These are phyloP conservation scores for Epinephelus lanceolatus DNA, from an alignment of 2,113 vertebrate species.

Conservation along the genomic window DNA sequence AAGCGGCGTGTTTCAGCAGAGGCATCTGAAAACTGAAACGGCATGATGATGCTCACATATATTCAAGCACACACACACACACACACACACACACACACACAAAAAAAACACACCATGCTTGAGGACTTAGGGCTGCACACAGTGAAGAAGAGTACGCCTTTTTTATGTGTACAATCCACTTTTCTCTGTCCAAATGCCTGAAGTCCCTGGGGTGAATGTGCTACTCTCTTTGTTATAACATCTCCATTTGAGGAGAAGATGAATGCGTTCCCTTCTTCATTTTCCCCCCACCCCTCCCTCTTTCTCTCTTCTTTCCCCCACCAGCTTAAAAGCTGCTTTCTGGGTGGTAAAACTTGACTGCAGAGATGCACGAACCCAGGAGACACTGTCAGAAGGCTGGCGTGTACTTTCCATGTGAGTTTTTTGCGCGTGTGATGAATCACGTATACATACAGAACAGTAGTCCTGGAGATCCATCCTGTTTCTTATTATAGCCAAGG, in stretches of 20 bases:
- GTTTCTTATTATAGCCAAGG: constrained; percentile 62
- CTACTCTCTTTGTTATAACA: constrained; percentile 64
- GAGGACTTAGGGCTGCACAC: background rate
- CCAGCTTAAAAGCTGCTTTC: constrained; percentile 46
- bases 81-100: background rate
- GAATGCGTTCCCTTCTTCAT: constrained; percentile 65
- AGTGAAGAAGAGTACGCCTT: background rate
- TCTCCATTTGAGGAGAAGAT: constrained; percentile 71
- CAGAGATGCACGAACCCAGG: constrained; percentile 29
- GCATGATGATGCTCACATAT: background rate
- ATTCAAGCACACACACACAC: background rate
- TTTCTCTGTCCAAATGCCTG: constrained; percentile 57
- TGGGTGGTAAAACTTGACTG: constrained; percentile 58
- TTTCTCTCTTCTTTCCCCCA: background rate
- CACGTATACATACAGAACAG: constrained; percentile 16
- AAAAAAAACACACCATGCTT: background rate
- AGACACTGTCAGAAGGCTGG: constrained; percentile 15
- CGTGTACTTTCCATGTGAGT: constrained; percentile 10
- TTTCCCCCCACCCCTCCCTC: background rate
- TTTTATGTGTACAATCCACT: constrained; percentile 41
- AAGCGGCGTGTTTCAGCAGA: constrained; percentile 41
- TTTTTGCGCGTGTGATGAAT: constrained; percentile 22
- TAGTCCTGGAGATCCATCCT: constrained; percentile 37
- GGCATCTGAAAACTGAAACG: constrained; percentile 29
- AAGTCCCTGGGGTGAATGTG: constrained; percentile 52